phyloP scores from a whole-genome alignment of 2,888 invertebrate species.

The Rhyacophila evoluta region DNA sequence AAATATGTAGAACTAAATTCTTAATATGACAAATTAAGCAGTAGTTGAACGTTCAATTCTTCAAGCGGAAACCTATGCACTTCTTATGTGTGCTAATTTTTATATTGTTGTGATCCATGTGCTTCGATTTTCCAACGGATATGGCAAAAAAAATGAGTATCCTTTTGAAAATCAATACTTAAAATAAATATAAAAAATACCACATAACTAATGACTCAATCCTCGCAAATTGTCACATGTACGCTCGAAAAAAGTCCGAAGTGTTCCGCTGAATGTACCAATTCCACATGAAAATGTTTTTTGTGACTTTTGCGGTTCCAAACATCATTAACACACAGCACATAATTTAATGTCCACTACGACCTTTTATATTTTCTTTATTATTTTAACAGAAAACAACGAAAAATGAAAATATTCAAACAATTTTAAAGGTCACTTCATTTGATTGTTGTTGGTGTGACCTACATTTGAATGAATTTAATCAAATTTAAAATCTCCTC shows the following conservation, averaged over 20 bases:
- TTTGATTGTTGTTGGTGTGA: constrained; percentile 13
- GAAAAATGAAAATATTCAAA: neutral
- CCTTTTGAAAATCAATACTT: too few relatives aligned
- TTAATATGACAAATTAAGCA: too few relatives aligned
- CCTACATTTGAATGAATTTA: neutral
- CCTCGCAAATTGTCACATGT: constrained; percentile 17
- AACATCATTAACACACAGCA: constrained; percentile 8
- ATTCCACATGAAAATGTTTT: neutral
- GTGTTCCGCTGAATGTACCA: neutral
- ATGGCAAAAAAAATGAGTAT: too few relatives aligned
- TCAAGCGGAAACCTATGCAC: too few relatives aligned
- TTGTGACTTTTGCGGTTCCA: constrained; percentile 7
- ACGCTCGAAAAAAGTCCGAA: neutral
- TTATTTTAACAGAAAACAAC: neutral
- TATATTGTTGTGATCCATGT: too few relatives aligned
- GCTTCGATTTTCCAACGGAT: too few relatives aligned
- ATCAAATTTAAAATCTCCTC: neutral
- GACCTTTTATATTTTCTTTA: constrained; percentile 10
- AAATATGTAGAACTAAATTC: too few relatives aligned
- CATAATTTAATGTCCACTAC: neutral
- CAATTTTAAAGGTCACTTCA: neutral
- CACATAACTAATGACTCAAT: neutral
- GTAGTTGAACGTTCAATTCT: too few relatives aligned
- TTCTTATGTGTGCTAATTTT: too few relatives aligned
- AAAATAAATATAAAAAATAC: too few relatives aligned